Evolutionary conservation across 2,888 invertebrate genomes (phyloP).

Genomic region (Masnerella sp.): DNA sequence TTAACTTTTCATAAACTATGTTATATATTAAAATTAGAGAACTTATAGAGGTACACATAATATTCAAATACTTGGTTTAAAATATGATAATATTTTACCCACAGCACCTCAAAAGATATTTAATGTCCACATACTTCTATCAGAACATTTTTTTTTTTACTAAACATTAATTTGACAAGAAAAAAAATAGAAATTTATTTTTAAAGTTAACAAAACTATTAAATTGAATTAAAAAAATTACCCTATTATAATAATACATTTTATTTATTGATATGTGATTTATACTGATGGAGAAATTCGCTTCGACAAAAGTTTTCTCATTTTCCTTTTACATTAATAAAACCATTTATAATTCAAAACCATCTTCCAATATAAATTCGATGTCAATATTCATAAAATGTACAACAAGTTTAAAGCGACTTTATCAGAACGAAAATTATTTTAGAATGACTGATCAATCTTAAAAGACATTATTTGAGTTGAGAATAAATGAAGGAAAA

Average conservation of each 20-base stretch:
- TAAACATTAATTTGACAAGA: too few species aligned
- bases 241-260: too few species aligned
- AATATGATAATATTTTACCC: too few species aligned
- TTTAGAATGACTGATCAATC: constrained; percentile 27
- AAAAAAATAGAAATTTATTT: too few species aligned
- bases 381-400: constrained; percentile 12
- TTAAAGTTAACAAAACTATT: too few species aligned
- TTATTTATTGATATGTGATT: too few species aligned
- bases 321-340: background rate
- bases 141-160: too few species aligned
- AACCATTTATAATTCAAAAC: constrained; percentile 5
- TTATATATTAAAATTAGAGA: background rate
- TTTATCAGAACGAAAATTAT: constrained; percentile 10
- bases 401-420: constrained; percentile 5
- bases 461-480: constrained; percentile 18
- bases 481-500: constrained; percentile 7
- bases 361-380: background rate
- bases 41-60: background rate
- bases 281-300: too few species aligned
- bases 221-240: too few species aligned
- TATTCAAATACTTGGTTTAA: too few species aligned
- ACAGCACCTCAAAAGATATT: background rate
- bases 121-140: too few species aligned
- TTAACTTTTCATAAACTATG: background rate
- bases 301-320: too few species aligned